Base-by-base conservation (phyloP, 2,113 vertebrate genomes). In the Leptocoma aspasia region DNA sequence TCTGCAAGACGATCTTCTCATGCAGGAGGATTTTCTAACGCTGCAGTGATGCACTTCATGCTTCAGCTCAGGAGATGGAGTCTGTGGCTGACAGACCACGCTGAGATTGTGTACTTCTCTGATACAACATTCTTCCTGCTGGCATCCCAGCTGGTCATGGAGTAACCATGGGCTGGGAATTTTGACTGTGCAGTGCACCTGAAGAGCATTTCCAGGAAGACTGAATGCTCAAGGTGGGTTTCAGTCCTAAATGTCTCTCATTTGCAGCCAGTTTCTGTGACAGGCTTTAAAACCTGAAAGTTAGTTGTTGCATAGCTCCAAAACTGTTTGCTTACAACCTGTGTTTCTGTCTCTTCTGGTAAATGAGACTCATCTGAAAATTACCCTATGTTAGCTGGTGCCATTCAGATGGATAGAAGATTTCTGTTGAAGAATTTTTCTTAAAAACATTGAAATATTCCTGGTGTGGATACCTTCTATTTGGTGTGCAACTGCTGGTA, bases 161-260 rank as follows among this genome's bases (percentile, higher is more conserved):
- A 75, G 27, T 18, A 45, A 45, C 9, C 1, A 0, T 0, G 0
- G 52, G 35, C 60, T 57, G 21, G 14, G 28, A 53, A 39, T 76
- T 86, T 37, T 59, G 53, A 22, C 65, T 41, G 33, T 64, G 41
- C 59, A 53, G 18, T 37, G 61, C 59, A 82, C 35, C 59, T 39
- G 26, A 83, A 63, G 27, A 44, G 5, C 42, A 35, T 21, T 81
- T 71, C 39, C 52, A 41, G 0, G 0, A 42, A 88, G 16, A 66
- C 26, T 37, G 54, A 70, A 73, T 14, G 50, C 42, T 65, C 39
- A 68, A n/a, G n/a, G n/a, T 47, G 45, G 4, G 21, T 76, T 63
- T 78, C 57, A 45, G 12, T 44, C 68, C 63, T 50, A 47, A 69
- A 69, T 9, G 13, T 77, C 63, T 91, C 61, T 37, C 22, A 7